Evolutionary conservation across 1,140 invertebrate species (phyloP), one percentile per base, ranked within the genome.

Genomic region (Drosophila parabipectinata): DNA sequence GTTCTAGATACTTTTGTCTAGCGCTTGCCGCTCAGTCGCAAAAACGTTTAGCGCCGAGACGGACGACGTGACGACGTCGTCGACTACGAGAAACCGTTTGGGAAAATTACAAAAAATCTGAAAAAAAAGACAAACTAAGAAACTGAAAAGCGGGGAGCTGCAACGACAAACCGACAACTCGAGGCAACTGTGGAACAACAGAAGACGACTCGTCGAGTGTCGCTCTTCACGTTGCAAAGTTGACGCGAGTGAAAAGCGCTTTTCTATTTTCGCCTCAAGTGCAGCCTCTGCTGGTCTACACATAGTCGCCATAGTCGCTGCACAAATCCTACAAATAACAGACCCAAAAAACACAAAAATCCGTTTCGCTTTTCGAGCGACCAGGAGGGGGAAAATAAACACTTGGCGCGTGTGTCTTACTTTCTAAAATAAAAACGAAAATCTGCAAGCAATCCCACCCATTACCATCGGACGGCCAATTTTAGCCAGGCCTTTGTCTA

Each of bases 1-100:
- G 89, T 91, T 91, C 89, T 91, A 91, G 79, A 90, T 89, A 91
- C 89, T 84, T 90, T 90, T 71, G 69, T 84, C 79, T 80, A 84
- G 77, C 77, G 72, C 64, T 69, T 57, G 45, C 55, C 60, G 59
- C 64, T 85, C 81, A 85, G 81, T 85, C 82, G 82, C 83, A 88
- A 76, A 82, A 88, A 54, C 83, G 83, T 87, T 85, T 85, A 87
- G 74, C 82, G 77, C 71, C 74, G 77, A 87, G 69, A 52, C 83
- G 76, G 83, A 83, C 79, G 83, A 62, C 64, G 45, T 10, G 10
- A 68, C 34, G 14, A 44, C 41, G 39, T 41, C 6, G 72, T 47
- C 9, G 32, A 32, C 14, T 67, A 50, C 32, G 32, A 32, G 32
- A 71, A 78, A 47, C 39, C 68, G 64, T 69, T 61, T 69, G 62